A percentile compares a stretch with the other conserved stretches of the same genome.
Evolutionary conservation across 2,113 vertebrate genomes (phyloP).

Genomic region (Cebus imitator): DNA sequence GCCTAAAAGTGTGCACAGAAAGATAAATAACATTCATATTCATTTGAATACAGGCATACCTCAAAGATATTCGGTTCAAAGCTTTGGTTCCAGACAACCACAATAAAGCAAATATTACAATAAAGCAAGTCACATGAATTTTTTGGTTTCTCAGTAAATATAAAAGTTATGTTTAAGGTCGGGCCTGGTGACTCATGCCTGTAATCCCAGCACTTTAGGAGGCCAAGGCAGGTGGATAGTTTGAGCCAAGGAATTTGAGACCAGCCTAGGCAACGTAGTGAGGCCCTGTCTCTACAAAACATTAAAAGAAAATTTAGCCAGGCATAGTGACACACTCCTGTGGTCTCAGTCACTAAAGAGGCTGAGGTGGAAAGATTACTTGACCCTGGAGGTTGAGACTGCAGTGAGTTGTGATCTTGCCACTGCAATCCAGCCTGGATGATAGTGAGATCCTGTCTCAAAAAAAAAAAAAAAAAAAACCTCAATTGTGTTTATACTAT

Average conservation of each 20-base stretch:
- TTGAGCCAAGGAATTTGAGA: not conserved
- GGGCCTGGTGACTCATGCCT: not conserved
- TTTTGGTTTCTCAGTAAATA: not conserved
- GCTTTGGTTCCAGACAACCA: not conserved
- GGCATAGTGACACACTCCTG: not conserved
- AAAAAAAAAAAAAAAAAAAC: not conserved
- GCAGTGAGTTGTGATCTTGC: not conserved
- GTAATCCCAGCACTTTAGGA: not conserved
- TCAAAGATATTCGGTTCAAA: not conserved
- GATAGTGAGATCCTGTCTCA: not conserved
- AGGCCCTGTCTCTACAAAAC: not conserved
- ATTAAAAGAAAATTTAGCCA: not conserved
- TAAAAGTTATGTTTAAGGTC: not conserved
- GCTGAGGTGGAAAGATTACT: not conserved
- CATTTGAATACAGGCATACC: not conserved
- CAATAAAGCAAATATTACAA: not conserved
- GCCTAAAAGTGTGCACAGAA: not conserved
- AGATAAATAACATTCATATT: not conserved
- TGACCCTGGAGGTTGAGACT: not conserved
- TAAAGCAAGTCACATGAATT: not conserved
- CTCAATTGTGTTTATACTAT: no score
- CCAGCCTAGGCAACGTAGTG: not conserved
- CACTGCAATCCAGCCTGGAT: not conserved
- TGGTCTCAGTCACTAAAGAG: not conserved
- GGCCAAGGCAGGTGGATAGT: not conserved